Evolutionary conservation across 1,140 invertebrate species (phyloP).

Genomic region (Tetramorium simillimum): DNA sequence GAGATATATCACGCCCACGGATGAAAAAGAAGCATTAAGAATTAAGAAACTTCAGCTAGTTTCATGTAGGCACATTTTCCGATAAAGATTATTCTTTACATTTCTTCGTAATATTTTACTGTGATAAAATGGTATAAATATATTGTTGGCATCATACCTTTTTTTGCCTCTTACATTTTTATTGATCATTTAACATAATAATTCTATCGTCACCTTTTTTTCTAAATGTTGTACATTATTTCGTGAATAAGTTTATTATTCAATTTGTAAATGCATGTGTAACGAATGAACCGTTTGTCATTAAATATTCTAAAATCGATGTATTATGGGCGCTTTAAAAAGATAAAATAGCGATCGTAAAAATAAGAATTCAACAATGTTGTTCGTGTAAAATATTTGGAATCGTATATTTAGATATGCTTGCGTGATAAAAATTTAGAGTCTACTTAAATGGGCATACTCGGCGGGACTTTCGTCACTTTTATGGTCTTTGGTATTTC

Average conservation of each 20-base stretch:
- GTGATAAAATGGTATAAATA: neutral
- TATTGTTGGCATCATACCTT: too few species aligned
- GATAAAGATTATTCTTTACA: neutral
- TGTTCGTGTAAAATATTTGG: constrained; percentile 7
- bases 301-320: neutral
- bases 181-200: neutral
- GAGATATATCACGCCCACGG: constrained; percentile 45
- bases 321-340: constrained; percentile 1
- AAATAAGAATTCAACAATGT: constrained; percentile 3
- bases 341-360: constrained; percentile 43
- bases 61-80: neutral
- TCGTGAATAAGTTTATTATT: neutral
- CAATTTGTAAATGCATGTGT: neutral
- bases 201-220: neutral
- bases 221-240: neutral
- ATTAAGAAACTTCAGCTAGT: neutral
- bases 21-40: neutral
- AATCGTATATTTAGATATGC: constrained; percentile 29
- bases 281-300: neutral
- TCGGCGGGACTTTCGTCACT: constrained; percentile 34
- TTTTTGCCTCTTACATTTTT: neutral
- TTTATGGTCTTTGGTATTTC: constrained; percentile 17
- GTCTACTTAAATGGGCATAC: neutral
- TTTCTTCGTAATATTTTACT: neutral
- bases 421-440: constrained; percentile 33